Evolutionary conservation across 2,797 vertebrate genomes (phyloP).

Genomic region (Tapirus indicus): DNA sequence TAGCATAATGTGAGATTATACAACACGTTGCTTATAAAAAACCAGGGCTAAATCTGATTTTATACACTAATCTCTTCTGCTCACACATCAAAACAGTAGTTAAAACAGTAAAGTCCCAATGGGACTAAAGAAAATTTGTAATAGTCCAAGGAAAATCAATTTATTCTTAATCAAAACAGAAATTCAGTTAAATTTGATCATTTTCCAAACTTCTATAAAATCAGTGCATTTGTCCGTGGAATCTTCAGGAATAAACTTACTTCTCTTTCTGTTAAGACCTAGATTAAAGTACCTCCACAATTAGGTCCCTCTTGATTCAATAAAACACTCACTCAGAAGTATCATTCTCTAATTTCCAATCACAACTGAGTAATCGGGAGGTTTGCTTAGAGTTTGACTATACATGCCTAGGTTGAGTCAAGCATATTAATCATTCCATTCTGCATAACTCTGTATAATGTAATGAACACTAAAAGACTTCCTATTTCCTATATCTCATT

Average conservation of each 20-base stretch:
- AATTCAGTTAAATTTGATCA: conserved; percentile 62
- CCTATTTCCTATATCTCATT: conserved; percentile 83
- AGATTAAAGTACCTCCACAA: conserved; percentile 73
- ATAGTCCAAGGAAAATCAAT: conserved; percentile 60
- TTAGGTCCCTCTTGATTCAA: conserved; percentile 78
- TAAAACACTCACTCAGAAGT: conserved; percentile 84
- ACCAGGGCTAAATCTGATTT: neutral
- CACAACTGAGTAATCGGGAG: conserved; percentile 82
- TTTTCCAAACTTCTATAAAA: conserved; percentile 59
- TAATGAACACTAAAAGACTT: conserved; percentile 84
- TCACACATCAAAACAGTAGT: conserved; percentile 45
- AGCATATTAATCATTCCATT: conserved; percentile 83
- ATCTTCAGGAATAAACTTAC: conserved; percentile 66
- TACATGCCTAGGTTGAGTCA: conserved; percentile 78
- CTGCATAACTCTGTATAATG: conserved; percentile 76
- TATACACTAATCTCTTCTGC: conserved; percentile 41
- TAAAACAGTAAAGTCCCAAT: conserved; percentile 48
- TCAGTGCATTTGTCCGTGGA: conserved; percentile 23
- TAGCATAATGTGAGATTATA: conserved; percentile 16
- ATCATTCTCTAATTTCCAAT: conserved; percentile 86
- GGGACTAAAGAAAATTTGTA: conserved; percentile 47
- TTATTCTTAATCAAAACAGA: conserved; percentile 66
- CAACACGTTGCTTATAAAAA: conserved; percentile 4
- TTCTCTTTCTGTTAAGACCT: conserved; percentile 73
- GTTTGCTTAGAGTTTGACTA: conserved; percentile 82